These are phyloP conservation scores for Leptoteleia sp. DNA, from an alignment of 1,140 invertebrate genomes.

Conservation along the genomic window DNA sequence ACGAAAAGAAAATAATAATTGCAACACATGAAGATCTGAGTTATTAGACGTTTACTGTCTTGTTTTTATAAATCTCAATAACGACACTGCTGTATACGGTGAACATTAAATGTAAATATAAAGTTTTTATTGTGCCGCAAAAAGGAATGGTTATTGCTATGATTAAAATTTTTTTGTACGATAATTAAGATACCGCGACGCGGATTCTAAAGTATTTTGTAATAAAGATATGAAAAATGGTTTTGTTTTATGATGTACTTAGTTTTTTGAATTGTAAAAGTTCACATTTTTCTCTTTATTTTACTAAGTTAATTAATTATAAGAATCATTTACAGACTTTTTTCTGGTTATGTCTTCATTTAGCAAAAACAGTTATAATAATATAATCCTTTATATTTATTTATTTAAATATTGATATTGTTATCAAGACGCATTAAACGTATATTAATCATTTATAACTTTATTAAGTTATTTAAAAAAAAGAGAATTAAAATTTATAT, in stretches of 20 bases:
- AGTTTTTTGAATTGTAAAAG: conserved; percentile 6
- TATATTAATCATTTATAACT: too few species aligned
- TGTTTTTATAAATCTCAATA: conserved; percentile 50
- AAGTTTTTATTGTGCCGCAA: conserved; percentile 48
- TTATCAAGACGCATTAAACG: too few species aligned
- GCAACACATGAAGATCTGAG: conserved; percentile 17
- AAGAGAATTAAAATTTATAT: too few species aligned
- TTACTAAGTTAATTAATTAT: too few species aligned
- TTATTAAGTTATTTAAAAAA: too few species aligned
- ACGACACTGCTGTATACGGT: conserved; percentile 28
- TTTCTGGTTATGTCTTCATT: too few species aligned
- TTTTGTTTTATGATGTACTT: conserved; percentile 9
- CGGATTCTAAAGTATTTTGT: conserved; percentile 19
- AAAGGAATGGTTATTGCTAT: conserved; percentile 35
- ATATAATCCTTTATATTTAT: too few species aligned
- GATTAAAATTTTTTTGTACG: conserved; percentile 28
- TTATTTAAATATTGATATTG: too few species aligned
- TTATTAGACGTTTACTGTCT: conserved; percentile 45
- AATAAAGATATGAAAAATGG: conserved; percentile 47
- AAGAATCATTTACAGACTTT: too few species aligned
- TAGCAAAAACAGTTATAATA: too few species aligned
- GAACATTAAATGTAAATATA: conserved; percentile 37
- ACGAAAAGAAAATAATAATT: conserved; percentile 25
- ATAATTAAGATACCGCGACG: conserved; percentile 46
- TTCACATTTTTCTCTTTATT: background rate